phyloP scores from a whole-genome alignment of 2,113 vertebrate genomes.

The Neodon shergylaensis region DNA sequence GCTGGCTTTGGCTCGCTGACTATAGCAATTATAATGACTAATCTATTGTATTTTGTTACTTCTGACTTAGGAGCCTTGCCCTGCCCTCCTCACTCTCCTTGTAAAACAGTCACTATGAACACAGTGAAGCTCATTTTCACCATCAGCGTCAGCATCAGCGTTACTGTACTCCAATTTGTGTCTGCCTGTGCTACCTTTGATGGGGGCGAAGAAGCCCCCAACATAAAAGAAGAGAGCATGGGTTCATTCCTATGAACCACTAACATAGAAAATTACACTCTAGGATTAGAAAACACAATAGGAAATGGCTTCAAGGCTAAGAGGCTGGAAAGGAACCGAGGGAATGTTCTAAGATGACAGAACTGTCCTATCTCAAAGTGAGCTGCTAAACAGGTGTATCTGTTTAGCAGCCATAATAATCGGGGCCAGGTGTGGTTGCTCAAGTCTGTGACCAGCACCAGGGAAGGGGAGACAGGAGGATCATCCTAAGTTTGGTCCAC shows the following conservation, averaged over 20 bases:
- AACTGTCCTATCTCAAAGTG: background rate
- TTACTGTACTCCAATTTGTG: background rate
- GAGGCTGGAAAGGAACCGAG: background rate
- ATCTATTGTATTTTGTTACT: conserved; percentile 9
- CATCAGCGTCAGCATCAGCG: background rate
- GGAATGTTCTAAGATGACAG: background rate
- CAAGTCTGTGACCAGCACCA: background rate
- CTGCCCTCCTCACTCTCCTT: background rate
- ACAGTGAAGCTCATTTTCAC: background rate
- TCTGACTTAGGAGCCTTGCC: background rate
- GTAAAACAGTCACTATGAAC: conserved; percentile 26
- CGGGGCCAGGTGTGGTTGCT: background rate
- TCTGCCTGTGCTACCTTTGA: background rate
- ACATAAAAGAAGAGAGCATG: background rate
- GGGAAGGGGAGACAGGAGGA: background rate
- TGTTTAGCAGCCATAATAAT: background rate
- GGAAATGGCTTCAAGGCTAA: background rate
- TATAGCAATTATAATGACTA: conserved; percentile 4
- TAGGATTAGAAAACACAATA: background rate
- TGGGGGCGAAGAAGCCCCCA: background rate
- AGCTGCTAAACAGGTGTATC: background rate
- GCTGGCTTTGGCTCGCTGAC: background rate
- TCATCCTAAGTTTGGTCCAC: background rate
- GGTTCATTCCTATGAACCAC: background rate
- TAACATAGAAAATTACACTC: conserved; percentile 11